Evolutionary conservation across 2,797 vertebrate species (phyloP).

Genomic region (Peromyscus aztecus): DNA sequence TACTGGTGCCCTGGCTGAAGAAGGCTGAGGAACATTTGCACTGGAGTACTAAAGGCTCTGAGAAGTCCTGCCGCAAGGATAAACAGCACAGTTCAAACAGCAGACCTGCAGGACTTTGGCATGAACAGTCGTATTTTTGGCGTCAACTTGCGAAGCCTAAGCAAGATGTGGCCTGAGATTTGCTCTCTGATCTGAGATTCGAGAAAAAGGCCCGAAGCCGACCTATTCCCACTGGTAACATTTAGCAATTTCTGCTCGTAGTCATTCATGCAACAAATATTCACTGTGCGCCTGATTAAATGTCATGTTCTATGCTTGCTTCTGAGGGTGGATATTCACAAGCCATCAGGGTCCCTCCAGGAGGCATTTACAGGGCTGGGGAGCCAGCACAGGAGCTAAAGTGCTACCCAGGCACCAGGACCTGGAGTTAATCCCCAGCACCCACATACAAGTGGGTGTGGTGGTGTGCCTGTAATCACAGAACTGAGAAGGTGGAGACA

Average conservation of each 20-base stretch:
- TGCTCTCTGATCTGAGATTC: background rate
- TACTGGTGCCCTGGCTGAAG: background rate
- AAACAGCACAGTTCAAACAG: background rate
- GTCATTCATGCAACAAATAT: conserved; percentile 51
- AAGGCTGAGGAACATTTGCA: background rate
- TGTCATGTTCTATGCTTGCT: background rate
- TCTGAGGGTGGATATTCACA: conserved; percentile 8
- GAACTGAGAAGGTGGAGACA: background rate
- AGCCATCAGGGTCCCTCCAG: background rate
- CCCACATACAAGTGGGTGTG: background rate
- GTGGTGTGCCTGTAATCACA: background rate
- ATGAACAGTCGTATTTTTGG: background rate
- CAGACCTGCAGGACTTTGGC: background rate
- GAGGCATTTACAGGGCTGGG: background rate
- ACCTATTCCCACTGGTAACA: conserved; percentile 24
- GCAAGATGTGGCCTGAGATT: background rate
- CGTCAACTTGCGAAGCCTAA: background rate
- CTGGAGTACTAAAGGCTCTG: background rate
- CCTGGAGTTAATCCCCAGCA: background rate
- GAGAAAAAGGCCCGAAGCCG: background rate
- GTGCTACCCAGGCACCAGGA: background rate
- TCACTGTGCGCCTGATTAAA: background rate
- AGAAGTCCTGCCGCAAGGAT: conserved; percentile 6
- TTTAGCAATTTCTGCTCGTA: conserved; percentile 25
- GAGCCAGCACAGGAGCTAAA: background rate